phyloP scores from a whole-genome alignment of 1,140 invertebrate genomes.

The Heliconius hermathena region DNA sequence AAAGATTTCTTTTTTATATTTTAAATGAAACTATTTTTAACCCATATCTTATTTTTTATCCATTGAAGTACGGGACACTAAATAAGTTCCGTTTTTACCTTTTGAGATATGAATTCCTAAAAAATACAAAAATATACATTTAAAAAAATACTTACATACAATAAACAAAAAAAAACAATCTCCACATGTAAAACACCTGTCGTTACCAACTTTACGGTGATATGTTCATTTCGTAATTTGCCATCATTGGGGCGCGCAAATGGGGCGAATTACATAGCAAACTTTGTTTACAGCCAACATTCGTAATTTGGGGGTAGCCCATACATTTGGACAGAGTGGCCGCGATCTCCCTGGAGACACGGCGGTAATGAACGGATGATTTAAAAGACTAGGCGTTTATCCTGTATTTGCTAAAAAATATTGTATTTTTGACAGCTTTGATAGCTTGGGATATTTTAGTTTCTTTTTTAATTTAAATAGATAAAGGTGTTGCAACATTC shows the following conservation, averaged over 20 bases:
- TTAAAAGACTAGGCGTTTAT: neutral
- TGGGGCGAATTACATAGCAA: conserved; percentile 32
- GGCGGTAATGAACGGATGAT: conserved; percentile 1
- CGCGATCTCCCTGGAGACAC: conserved; percentile 21
- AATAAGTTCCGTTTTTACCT: no score
- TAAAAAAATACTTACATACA: neutral
- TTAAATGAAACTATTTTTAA: no score
- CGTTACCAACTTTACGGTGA: conserved; percentile 5
- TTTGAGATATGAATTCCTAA: neutral
- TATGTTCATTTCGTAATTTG: conserved; percentile 15
- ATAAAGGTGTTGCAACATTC: no score
- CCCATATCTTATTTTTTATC: no score
- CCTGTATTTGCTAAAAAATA: no score
- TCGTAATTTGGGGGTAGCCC: conserved; percentile 27
- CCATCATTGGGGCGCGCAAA: conserved; percentile 17
- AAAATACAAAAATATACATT: neutral
- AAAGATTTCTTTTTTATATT: no score
- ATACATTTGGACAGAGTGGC: conserved; percentile 31
- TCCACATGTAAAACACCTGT: conserved; percentile 9
- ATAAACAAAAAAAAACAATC: neutral
- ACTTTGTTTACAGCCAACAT: conserved; percentile 33
- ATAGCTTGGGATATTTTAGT: no score
- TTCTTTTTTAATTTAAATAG: no score
- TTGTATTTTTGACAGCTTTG: no score
- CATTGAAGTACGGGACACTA: no score